Base-by-base conservation (phyloP, 1,140 invertebrate species). In the Ceratoteleas bidentatus region DNA sequence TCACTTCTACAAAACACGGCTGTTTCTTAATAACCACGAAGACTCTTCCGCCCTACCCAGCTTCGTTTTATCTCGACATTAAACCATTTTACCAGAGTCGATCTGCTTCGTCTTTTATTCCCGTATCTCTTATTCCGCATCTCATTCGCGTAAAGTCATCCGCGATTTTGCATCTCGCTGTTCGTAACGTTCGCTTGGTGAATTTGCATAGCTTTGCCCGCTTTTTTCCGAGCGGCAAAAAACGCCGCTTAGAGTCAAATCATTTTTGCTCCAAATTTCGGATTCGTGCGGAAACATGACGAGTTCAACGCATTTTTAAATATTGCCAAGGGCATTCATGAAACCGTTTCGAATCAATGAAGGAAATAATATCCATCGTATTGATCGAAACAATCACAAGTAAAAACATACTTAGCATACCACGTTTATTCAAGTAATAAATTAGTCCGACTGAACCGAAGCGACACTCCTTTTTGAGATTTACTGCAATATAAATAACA, bases 111-210 rank as follows among this genome's bases (percentile, higher is more conserved):
- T 54, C 68, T 61, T 56, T 66, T 66, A 49, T 61, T 72, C 68
- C 49, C 61, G 32, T 79, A 73, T 79, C 76, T 79, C 76, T 73
- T 72, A 79, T 79, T 79, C 68, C 15, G 68, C 76, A 79, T 79
- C 54, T 79, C 76, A 72, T 79, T 79, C 68, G 50, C 54, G 60
- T 64, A 79, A 72, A 79, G 60, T 79, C 75, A 72, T 72, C 68
- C 54, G 34, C 66, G 75, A 69, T 70, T 72, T 66, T 72, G 68
- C 68, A 73, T 66, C 76, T 54, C 43, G 14, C 52, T 24, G 65
- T 70, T 62, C 60, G 66, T 64, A 70, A 66, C 56, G 56, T 61
- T 79, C 50, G 52, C 53, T 38, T 75, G n/a, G 14, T 15, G 6
- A 6, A 49, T 49, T 49, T 49, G n/a, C 45, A 49, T 49, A 49